These are phyloP conservation scores for Gyrodactylus bullatarudis DNA, from an alignment of 1,140 invertebrate genomes.

Conservation along the genomic window DNA sequence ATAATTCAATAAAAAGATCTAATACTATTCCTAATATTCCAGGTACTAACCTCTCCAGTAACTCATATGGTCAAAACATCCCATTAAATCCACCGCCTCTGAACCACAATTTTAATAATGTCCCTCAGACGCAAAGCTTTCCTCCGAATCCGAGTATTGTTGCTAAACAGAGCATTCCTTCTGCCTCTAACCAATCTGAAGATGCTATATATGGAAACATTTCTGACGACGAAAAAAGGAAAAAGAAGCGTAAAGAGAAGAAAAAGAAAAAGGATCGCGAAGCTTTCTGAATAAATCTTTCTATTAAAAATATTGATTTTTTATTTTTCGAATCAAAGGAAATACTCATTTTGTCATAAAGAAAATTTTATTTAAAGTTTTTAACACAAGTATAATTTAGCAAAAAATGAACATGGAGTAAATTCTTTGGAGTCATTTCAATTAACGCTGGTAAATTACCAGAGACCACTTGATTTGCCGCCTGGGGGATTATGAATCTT, in stretches of 20 bases:
- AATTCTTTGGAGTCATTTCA: too few relatives aligned
- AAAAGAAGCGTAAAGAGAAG: background rate
- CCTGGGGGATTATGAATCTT: background rate
- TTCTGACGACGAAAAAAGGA: background rate
- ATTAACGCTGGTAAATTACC: too few relatives aligned
- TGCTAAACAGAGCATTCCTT: background rate
- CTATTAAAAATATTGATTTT: background rate
- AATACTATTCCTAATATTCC: background rate
- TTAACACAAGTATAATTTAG: too few relatives aligned
- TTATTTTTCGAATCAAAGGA: background rate
- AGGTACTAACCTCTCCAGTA: too few relatives aligned
- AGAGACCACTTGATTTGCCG: background rate
- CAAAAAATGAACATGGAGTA: too few relatives aligned
- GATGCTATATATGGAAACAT: background rate
- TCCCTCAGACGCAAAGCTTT: too few relatives aligned
- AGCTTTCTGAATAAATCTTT: background rate
- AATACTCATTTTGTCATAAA: background rate
- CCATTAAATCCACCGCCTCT: background rate
- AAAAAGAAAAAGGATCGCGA: background rate
- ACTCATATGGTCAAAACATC: too few relatives aligned
- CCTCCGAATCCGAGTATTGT: background rate
- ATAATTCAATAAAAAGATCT: background rate
- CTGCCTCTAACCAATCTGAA: background rate
- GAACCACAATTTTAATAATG: background rate
- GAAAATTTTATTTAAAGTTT: too few relatives aligned